Evolutionary conservation across 2,888 invertebrate species (phyloP).

Genomic region (Thera britannica): DNA sequence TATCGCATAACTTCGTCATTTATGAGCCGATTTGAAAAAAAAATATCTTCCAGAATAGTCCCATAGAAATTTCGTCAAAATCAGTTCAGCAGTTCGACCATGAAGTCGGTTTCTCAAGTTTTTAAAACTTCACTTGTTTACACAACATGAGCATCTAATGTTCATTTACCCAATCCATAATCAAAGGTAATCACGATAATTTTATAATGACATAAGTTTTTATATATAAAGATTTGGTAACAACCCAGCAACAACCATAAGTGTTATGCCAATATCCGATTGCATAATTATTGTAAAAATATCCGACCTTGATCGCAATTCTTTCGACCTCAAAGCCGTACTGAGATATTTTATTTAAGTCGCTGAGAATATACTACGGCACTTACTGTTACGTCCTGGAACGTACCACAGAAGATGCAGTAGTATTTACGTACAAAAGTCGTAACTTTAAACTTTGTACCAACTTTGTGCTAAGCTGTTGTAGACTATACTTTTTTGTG

Average conservation of each 20-base stretch:
- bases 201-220: neutral
- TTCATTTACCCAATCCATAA: no score
- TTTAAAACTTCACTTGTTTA: no score
- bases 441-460: neutral
- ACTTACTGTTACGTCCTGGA: constrained; percentile 21
- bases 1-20: no score
- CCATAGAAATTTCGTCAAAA: no score
- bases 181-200: no score
- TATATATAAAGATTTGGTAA: neutral
- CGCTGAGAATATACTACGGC: constrained; percentile 5
- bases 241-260: neutral
- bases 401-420: constrained; percentile 7
- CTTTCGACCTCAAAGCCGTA: constrained; percentile 16
- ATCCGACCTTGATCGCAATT: constrained; percentile 28
- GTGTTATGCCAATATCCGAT: constrained; percentile 4
- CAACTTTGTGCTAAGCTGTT: neutral
- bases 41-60: no score
- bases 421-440: neutral
- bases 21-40: no score
- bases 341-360: constrained; percentile 15
- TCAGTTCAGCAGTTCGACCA: no score
- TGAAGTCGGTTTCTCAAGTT: no score
- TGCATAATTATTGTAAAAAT: constrained; percentile 9
- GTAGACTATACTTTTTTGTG: neutral
- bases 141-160: no score